Evolutionary conservation across 2,797 vertebrate species (phyloP), one percentile per base, ranked within the genome.

Genomic region (Crocidura indochinensis): DNA sequence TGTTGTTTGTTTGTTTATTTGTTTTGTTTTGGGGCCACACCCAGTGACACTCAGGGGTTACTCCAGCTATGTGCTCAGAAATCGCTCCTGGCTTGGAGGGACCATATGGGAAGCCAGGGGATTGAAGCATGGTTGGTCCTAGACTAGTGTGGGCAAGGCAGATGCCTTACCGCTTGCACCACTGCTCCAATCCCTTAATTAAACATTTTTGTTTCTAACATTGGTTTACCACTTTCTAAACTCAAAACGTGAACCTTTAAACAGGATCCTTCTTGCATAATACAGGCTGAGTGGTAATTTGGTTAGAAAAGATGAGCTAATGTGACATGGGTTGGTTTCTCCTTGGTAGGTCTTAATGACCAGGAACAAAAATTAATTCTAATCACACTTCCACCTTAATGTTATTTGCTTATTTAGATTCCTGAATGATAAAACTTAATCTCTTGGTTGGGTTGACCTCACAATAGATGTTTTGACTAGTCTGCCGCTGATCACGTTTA

Each of bases 211-310:
- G 10, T 46, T 47, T 27, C 0, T 12, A 71, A 27, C 1, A 84
- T 75, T 84, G 68, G 51, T 68, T 68, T 76, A 88, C 8, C 62
- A 27, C 64, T 53, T 87, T 91, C 47, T 81, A 87, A 93, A 88
- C 29, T 60, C 2, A 24, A 31, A 29, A 49, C 51, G 51, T 56
- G 11, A 62, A 38, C 83, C 72, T 65, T 69, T 22, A 90, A 80
- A 75, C 9, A 74, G 31, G 12, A 22, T 20, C 26, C 0, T 65
- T 68, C 14, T 56, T 64, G 62, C 74, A 67, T 8, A 29, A 10
- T 1, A 11, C 1, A 62, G 15, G 69, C n/a, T 67, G 7, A 26
- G 47, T 6, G 67, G 62, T 78, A 29, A 78, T 44, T 72, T 49
- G 60, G 56, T 20, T 60, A 17, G 46, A 80, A 69, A 64, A 7